Conservation (phyloP, 1,140 invertebrate genomes). For the Chionoecetes opilio region DNA sequence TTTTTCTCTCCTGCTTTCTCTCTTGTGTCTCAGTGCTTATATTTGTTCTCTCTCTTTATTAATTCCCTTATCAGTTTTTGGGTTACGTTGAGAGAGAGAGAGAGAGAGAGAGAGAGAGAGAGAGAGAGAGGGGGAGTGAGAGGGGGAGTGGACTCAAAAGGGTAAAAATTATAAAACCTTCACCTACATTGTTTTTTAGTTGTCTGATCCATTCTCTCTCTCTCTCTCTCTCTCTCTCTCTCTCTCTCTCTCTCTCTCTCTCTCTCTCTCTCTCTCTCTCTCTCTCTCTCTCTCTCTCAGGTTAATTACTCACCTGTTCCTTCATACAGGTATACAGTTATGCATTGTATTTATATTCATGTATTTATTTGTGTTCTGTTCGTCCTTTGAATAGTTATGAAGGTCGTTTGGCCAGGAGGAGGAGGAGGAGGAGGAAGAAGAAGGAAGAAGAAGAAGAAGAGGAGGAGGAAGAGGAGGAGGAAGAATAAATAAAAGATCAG, state of each 20-base stretch:
- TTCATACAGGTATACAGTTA: neutral
- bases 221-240: constrained; percentile 27
- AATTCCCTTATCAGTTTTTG: no score
- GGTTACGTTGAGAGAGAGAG: no score
- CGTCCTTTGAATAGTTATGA: neutral
- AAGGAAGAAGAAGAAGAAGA: neutral
- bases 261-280: constrained; percentile 27
- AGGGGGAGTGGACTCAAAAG: no score
- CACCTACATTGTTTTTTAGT: no score
- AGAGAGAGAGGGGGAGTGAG: no score
- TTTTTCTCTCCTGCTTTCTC: no score
- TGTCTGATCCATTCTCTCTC: neutral
- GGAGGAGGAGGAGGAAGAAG: neutral
- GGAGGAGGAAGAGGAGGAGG: neutral
- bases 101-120: no score
- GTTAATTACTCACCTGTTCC: neutral
- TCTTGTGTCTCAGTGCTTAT: no score
- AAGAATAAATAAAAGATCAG: no score
- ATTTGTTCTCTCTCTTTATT: no score
- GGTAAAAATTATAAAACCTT: no score
- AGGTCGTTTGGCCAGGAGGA: neutral
- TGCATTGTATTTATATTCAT: neutral
- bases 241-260: constrained; percentile 27
- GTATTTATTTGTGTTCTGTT: neutral
- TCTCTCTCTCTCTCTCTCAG: constrained; percentile 25